phyloP scores from a whole-genome alignment of 37 sponge, comb jelly and placozoan species.

The Ephydatia muelleri region DNA sequence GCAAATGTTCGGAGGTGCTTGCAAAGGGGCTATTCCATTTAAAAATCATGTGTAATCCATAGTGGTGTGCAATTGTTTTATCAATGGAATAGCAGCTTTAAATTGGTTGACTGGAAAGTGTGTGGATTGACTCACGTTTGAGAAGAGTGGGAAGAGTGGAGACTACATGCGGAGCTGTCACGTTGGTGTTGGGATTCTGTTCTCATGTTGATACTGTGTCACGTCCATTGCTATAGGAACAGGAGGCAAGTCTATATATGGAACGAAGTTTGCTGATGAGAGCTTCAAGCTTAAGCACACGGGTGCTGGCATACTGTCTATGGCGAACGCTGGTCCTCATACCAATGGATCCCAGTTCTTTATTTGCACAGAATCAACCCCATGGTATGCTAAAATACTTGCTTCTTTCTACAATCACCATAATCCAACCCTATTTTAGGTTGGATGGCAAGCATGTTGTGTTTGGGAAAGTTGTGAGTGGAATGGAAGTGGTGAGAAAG shows the following conservation, averaged over 20 bases:
- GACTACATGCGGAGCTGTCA: too few relatives aligned
- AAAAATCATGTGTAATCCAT: too few relatives aligned
- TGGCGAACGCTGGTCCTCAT: constrained; percentile 80
- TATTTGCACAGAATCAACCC: constrained; percentile 62
- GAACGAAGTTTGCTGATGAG: constrained; percentile 86
- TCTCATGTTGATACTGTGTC: too few relatives aligned
- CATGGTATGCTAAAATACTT: constrained; percentile 1
- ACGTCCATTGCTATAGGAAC: constrained; percentile 72
- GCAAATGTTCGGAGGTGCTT: too few relatives aligned
- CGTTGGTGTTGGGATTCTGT: too few relatives aligned
- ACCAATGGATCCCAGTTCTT: constrained; percentile 91
- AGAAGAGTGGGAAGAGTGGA: too few relatives aligned
- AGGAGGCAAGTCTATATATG: constrained; percentile 94
- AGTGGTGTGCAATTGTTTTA: too few relatives aligned
- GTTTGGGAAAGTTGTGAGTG: constrained; percentile 81
- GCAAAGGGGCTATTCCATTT: too few relatives aligned
- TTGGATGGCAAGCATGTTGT: constrained; percentile 92
- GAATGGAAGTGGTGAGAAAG: constrained; percentile 67
- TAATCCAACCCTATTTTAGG: not conserved
- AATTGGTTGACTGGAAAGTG: too few relatives aligned
- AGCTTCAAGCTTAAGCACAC: constrained; percentile 89
- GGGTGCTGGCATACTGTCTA: constrained; percentile 71
- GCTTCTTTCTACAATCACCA: not conserved
- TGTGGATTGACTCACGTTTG: too few relatives aligned
- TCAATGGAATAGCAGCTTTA: too few relatives aligned